A percentile compares a stretch with the other conserved stretches of the same genome.
Conservation (phyloP, 2,888 invertebrate species). For the Copidosoma aretas region DNA sequence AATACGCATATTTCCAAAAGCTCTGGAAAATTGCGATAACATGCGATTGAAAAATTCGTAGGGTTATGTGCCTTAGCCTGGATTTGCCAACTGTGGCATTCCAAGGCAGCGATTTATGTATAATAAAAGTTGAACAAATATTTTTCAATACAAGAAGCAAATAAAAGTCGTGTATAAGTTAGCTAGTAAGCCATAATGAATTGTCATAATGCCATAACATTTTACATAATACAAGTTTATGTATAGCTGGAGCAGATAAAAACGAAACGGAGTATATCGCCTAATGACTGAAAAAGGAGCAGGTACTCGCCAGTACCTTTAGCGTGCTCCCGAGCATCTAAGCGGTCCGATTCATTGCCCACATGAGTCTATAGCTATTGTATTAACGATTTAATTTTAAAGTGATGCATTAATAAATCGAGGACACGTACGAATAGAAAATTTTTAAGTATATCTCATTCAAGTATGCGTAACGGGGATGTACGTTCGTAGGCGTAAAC, state of each 20-base stretch:
- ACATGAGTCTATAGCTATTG: slow-evolving; percentile 51
- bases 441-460: neutral
- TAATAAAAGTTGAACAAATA: too few species aligned
- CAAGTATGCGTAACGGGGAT: neutral
- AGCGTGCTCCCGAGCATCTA: slow-evolving; percentile 22
- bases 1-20: too few species aligned
- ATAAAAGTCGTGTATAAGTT: too few species aligned
- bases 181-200: slow-evolving; percentile 58
- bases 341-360: slow-evolving; percentile 44
- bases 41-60: too few species aligned
- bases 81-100: too few species aligned
- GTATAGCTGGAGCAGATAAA: slow-evolving; percentile 1
- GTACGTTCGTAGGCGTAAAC: neutral
- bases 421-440: slow-evolving; percentile 1
- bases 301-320: slow-evolving; percentile 13
- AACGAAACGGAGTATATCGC: slow-evolving; percentile 41
- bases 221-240: slow-evolving; percentile 49
- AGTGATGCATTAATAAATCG: neutral
- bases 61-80: too few species aligned
- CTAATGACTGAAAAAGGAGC: slow-evolving; percentile 49
- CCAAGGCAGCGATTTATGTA: too few species aligned
- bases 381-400: slow-evolving; percentile 46
- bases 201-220: slow-evolving; percentile 61
- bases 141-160: too few species aligned
- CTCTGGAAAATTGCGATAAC: too few species aligned